Evolutionary conservation across 2,888 invertebrate species (phyloP), one percentile per base, ranked within the genome.

Genomic region (Protophormia terraenovae): DNA sequence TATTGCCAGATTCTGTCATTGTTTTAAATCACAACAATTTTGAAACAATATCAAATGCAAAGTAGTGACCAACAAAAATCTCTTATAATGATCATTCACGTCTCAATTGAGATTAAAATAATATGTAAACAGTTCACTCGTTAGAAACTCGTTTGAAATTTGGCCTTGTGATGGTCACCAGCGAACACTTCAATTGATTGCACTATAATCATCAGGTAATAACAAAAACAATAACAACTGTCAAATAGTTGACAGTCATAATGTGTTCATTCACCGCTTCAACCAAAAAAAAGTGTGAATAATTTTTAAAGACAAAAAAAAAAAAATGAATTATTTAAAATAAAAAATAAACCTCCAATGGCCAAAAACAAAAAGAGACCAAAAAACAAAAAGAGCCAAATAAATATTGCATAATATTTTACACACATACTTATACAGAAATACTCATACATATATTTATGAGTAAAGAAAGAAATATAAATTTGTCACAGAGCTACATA

Each of bases 161-260:
- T 55, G 69, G 69, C 69, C 69, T 71, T 71, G 69, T 16, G 53
- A 55, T 69, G 53, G 24, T 27, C 69, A 55, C 14, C n/a, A 69
- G 14, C 24, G 14, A 53, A 12, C 24, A 53, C 27, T 53, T 27
- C 6, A 53, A 27, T 53, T 53, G 53, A 53, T 53, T 53, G 53
- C 27, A 53, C 14, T 27, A 12, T 53, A 53, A 27, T 53, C 14
- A 53, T 6, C 24, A 27, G 12, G 5, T 19, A 19, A 19, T 14
- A 14, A 55, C 19, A 32, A 0, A 14, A 32, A 6, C 2, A 16
- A 69, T n/a, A n/a, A 45, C 45, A 66, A 47, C 22, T 27, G 53
- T 53, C 12, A 53, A 69, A 50, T 8, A 14, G 24, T 19, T 71
- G 53, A 27, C 69, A 71, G 19, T 71, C n/a, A 55, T 35, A 55